These are phyloP conservation scores for Drosophila testacea DNA, from an alignment of 2,888 invertebrate genomes.

Conservation along the genomic window DNA sequence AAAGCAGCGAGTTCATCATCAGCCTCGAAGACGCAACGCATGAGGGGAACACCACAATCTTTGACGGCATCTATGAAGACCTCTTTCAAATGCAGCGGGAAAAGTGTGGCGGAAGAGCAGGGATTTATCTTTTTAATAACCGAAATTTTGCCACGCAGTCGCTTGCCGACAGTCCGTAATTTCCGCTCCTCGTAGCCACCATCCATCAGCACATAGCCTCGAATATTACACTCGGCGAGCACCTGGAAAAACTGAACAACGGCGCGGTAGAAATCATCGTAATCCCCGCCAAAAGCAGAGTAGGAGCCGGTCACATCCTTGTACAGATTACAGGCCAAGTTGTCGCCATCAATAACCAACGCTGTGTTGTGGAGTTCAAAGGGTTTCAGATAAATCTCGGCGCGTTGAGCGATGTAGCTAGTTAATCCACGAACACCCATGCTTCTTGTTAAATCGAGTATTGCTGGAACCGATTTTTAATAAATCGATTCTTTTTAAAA, in stretches of 20 bases:
- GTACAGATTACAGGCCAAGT: constrained; percentile 90
- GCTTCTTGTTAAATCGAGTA: constrained; percentile 2
- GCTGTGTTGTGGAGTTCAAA: constrained; percentile 89
- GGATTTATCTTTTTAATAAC: constrained; percentile 87
- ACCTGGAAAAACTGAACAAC: constrained; percentile 89
- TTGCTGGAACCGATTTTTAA: not conserved
- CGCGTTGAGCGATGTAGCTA: constrained; percentile 90
- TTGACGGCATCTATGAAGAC: constrained; percentile 90
- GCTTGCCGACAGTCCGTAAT: constrained; percentile 87
- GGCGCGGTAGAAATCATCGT: constrained; percentile 90
- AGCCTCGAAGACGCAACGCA: constrained; percentile 94
- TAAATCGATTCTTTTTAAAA: constrained; percentile 38
- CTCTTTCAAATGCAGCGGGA: constrained; percentile 91
- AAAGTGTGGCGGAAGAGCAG: constrained; percentile 87
- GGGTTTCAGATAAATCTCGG: constrained; percentile 88
- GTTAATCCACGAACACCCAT: constrained; percentile 96
- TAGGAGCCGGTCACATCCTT: constrained; percentile 87
- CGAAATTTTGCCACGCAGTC: constrained; percentile 88
- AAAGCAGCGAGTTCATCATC: constrained; percentile 94
- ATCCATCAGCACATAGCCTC: constrained; percentile 91
- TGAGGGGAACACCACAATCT: constrained; percentile 88
- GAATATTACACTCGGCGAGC: constrained; percentile 89
- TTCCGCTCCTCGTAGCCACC: constrained; percentile 91
- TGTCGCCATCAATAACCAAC: constrained; percentile 93
- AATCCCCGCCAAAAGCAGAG: constrained; percentile 94